Conservation (phyloP, 2,888 invertebrate species). For the Neoascia interrupta region DNA sequence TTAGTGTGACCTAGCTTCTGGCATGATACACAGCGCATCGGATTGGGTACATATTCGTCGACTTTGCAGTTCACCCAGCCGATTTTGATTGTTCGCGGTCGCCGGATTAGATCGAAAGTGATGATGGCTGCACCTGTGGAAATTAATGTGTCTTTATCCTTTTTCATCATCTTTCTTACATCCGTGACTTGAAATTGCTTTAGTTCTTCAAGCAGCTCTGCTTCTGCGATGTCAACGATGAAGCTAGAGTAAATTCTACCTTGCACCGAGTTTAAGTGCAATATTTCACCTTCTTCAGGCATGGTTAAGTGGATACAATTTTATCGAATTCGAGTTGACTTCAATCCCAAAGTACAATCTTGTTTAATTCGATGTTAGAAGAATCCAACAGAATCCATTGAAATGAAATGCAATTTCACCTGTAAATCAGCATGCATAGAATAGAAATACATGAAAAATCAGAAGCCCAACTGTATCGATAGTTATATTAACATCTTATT, state of each 20-base stretch:
- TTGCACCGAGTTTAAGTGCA: no score
- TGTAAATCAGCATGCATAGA: no score
- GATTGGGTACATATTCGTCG: constrained; percentile 27
- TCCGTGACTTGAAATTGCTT: constrained; percentile 1
- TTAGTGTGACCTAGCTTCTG: constrained; percentile 24
- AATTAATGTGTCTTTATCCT: background rate
- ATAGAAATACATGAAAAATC: no score
- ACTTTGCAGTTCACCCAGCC: constrained; percentile 26
- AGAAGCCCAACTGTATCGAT: no score
- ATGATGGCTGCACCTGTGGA: constrained; percentile 10
- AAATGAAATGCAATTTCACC: background rate
- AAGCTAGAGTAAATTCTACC: constrained; percentile 10
- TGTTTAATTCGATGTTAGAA: no score
- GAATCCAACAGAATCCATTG: background rate
- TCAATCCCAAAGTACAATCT: no score
- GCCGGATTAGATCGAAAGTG: constrained; percentile 10
- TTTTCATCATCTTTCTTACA: constrained; percentile 16
- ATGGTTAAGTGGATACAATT: no score
- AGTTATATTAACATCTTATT: no score
- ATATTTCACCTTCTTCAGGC: no score
- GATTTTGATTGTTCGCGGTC: constrained; percentile 8
- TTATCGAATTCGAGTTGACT: no score
- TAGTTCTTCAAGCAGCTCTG: constrained; percentile 1
- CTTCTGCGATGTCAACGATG: constrained; percentile 13
- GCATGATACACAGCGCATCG: constrained; percentile 24